phyloP scores from a whole-genome alignment of 2,113 vertebrate species.

The Lophura nycthemera region DNA sequence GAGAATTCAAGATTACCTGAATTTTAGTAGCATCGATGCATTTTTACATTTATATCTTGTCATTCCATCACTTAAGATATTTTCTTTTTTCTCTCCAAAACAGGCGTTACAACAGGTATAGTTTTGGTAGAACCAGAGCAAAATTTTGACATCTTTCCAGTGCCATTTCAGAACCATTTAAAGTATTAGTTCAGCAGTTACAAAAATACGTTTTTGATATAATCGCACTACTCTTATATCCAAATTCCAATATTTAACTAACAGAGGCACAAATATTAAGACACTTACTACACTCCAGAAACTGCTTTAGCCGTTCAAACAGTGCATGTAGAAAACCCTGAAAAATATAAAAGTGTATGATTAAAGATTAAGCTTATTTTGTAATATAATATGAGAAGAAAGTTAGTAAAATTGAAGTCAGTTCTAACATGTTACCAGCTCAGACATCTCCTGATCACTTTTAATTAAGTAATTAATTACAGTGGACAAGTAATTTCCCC shows the following conservation, averaged over 20 bases:
- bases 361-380: background rate
- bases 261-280: background rate
- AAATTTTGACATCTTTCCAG: background rate
- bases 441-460: background rate
- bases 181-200: background rate
- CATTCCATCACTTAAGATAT: background rate
- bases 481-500: background rate
- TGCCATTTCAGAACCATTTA: background rate
- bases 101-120: background rate
- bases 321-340: slow-evolving; percentile 92
- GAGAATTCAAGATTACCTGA: background rate
- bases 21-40: background rate
- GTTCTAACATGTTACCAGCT: background rate
- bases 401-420: background rate
- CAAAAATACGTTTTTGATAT: background rate
- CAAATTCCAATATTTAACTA: background rate
- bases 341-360: background rate
- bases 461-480: background rate
- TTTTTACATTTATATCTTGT: background rate
- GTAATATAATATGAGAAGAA: background rate
- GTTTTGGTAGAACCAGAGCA: background rate
- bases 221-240: background rate
- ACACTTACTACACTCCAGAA: slow-evolving; percentile 95
- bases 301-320: slow-evolving; percentile 94
- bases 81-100: background rate